A percentile compares a stretch with the other conserved stretches of the same genome.
phyloP scores from a whole-genome alignment of 1,140 invertebrate genomes.

The Dendroctonus ponderosae region DNA sequence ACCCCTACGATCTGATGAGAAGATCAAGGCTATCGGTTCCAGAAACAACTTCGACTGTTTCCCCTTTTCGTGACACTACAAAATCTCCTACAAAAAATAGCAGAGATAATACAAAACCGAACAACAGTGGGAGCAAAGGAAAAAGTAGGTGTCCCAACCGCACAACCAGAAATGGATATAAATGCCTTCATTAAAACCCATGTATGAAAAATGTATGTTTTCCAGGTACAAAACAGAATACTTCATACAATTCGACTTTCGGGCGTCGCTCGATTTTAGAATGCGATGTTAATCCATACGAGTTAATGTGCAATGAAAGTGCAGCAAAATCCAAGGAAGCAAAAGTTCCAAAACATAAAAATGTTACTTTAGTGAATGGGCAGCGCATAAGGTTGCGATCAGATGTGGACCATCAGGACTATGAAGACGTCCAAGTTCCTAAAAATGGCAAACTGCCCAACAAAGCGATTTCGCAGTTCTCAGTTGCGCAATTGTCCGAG shows the following conservation, averaged over 20 bases:
- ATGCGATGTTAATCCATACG: slow-evolving; percentile 83
- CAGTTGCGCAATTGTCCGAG: slow-evolving; percentile 5
- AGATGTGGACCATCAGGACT: slow-evolving; percentile 42
- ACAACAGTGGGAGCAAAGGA: slow-evolving; percentile 50
- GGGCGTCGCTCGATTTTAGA: slow-evolving; percentile 72
- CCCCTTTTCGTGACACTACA: slow-evolving; percentile 39
- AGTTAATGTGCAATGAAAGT: slow-evolving; percentile 61
- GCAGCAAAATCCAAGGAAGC: slow-evolving; percentile 30
- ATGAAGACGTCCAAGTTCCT: slow-evolving; percentile 45
- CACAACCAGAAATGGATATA: not conserved
- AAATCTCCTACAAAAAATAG: slow-evolving; percentile 35
- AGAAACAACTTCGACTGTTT: slow-evolving; percentile 42
- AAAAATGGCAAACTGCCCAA: slow-evolving; percentile 2
- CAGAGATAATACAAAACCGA: not conserved
- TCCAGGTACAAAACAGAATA: slow-evolving; percentile 24
- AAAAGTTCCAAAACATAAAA: slow-evolving; percentile 17
- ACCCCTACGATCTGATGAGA: slow-evolving; percentile 80
- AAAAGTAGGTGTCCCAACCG: no score
- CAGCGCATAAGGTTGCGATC: slow-evolving; percentile 45
- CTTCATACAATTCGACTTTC: slow-evolving; percentile 32
- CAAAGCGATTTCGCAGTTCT: no score
- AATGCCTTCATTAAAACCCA: not conserved
- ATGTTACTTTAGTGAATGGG: slow-evolving; percentile 45
- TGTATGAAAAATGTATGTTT: not conserved
- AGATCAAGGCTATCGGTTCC: slow-evolving; percentile 67